Evolutionary conservation across 2,888 invertebrate species (phyloP).

Genomic region (Drosophila pullipes): DNA sequence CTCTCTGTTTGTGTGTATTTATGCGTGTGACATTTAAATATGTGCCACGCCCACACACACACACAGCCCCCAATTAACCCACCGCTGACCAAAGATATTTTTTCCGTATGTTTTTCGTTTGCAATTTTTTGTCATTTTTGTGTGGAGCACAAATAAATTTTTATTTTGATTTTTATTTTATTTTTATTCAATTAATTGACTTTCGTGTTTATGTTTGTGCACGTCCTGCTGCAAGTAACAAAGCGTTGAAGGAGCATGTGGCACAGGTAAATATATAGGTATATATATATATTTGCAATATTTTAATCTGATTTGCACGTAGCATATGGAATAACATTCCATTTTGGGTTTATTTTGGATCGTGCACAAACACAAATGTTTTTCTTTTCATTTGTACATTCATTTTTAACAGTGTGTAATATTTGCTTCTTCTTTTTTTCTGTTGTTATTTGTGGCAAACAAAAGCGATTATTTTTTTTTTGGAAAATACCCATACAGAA

Average conservation of each 20-base stretch:
- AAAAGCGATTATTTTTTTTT: background rate
- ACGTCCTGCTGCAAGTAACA: slow-evolving; percentile 18
- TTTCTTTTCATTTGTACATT: background rate
- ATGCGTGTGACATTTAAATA: slow-evolving; percentile 55
- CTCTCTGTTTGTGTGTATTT: slow-evolving; percentile 14
- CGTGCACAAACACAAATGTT: slow-evolving; percentile 4
- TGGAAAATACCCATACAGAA: background rate
- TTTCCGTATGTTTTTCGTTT: slow-evolving; percentile 7
- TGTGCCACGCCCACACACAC: slow-evolving; percentile 34
- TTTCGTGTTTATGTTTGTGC: slow-evolving; percentile 57
- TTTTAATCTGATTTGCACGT: slow-evolving; percentile 61
- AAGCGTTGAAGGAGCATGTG: background rate
- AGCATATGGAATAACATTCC: slow-evolving; percentile 44
- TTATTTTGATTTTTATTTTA: slow-evolving; percentile 58
- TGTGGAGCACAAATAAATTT: slow-evolving; percentile 43
- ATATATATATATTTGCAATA: slow-evolving; percentile 21
- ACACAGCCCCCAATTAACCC: slow-evolving; percentile 39
- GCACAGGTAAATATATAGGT: background rate
- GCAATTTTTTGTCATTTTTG: slow-evolving; percentile 11
- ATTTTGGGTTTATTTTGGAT: slow-evolving; percentile 30
- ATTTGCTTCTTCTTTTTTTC: background rate
- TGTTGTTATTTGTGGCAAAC: background rate
- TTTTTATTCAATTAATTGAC: slow-evolving; percentile 75
- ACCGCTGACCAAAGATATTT: slow-evolving; percentile 31
- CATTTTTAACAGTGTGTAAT: background rate